Evolutionary conservation across 2,888 invertebrate genomes (phyloP).

Genomic region (Eilema caniola): DNA sequence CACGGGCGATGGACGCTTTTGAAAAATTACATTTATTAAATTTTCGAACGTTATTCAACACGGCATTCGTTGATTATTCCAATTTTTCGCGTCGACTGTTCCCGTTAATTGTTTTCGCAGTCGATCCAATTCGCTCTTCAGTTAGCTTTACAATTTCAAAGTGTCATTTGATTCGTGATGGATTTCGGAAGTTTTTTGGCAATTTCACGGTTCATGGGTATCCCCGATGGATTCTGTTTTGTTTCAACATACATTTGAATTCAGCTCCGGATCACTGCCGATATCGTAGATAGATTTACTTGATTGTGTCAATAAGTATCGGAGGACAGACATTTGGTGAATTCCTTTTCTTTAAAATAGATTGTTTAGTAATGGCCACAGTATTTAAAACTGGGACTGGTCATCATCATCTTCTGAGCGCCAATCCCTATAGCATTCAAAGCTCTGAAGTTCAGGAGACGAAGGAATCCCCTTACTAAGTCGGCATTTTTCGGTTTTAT

Average conservation of each 20-base stretch:
- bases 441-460: too few species aligned
- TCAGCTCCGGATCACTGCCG: slow-evolving; percentile 47
- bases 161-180: slow-evolving; percentile 86
- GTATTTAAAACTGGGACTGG: background rate
- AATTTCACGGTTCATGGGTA: slow-evolving; percentile 80
- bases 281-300: slow-evolving; percentile 45
- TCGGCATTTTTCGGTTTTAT: too few species aligned
- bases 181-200: slow-evolving; percentile 82
- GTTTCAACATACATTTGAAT: slow-evolving; percentile 66
- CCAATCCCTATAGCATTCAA: too few species aligned
- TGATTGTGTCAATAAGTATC: slow-evolving; percentile 42
- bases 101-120: slow-evolving; percentile 81
- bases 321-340: slow-evolving; percentile 18
- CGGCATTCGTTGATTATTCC: slow-evolving; percentile 76
- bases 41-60: slow-evolving; percentile 67
- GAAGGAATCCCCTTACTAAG: too few species aligned
- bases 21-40: slow-evolving; percentile 76
- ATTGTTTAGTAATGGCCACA: too few species aligned
- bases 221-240: slow-evolving; percentile 72
- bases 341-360: too few species aligned
- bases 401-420: too few species aligned
- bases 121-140: slow-evolving; percentile 79
- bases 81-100: slow-evolving; percentile 76
- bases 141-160: slow-evolving; percentile 84
- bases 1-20: slow-evolving; percentile 54